Base-by-base conservation (phyloP, 2,113 vertebrate species). In the Pionites leucogaster region DNA sequence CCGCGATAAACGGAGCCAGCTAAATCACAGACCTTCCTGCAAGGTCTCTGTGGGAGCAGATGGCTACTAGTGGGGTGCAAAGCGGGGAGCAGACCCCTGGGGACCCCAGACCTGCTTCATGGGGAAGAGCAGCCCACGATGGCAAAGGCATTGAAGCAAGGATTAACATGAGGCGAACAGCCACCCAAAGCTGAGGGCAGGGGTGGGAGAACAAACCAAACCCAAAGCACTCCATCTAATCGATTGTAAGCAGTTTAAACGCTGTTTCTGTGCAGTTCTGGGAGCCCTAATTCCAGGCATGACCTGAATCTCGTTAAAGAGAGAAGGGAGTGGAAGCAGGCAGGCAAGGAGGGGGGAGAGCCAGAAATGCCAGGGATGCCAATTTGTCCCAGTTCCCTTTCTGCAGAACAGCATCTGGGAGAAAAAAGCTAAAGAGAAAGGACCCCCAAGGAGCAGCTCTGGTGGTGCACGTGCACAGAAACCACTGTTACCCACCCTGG, bases 281-380 rank as follows among this genome's bases (percentile, higher is more conserved):
- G 86, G 65, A 97, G 93, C 72, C 92, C 93, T 95, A 96, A 96
- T 96, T 96, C 96, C 90, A 84, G 80, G 76, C 82, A 41, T 94
- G 95, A 96, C 95, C 95, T 88, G 92, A 96, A 96, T 96, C 86
- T 92, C 88, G 91, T 77, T 47, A 65, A 78, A 83, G 60, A 57
- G 59, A 84, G 28, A 31, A 31, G 47, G 67, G 41, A 41, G 39
- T 13, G 25, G 39, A 33, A 28, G 14, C 16, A 62, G 60, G 74
- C 60, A 82, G 41, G 70, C 67, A 57, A 72, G 68, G 41, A 62
- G 17, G 0, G 8, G 37, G 35, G 39, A 79, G 57, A 89, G 78
- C 35, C 86, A 92, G 81, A 87, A 95, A 90, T 57, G 67, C 41
- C 2, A 5, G 22, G 70, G 85, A 50, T 65, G 71, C 79, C 77